Evolutionary conservation across 2,888 invertebrate species (phyloP), one percentile per base, ranked within the genome.

Genomic region (Hyppa rectilinea): DNA sequence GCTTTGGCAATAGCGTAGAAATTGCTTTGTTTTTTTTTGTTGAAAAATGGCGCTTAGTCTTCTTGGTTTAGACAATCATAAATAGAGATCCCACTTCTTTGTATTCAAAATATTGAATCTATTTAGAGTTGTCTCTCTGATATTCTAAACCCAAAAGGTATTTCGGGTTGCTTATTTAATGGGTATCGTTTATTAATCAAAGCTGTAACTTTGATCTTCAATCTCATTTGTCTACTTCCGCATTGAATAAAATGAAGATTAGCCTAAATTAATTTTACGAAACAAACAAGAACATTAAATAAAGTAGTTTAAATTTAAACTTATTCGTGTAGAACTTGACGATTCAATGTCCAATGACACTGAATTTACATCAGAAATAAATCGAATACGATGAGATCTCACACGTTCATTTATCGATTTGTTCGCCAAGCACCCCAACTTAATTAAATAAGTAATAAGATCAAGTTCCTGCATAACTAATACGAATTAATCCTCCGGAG

Each of bases 361-460:
- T 20, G 38, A 70, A 65, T 76, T 64, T 38, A 23, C 53, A 63
- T 67, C 17, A 52, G 60, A 64, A 43, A 56, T 61, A 67, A 58
- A 68, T 68, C 1, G 26, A 61, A 56, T 58, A 61, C 23, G 43
- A 50, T 34, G 36, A 50, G 50, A 61, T 49, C 65, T 60, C 69
- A 60, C 67, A 69, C 64, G 65, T 66, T 79, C 73, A 63, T 79
- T 78, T 77, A 83, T 81, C 66, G 77, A 83, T 83, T 82, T 71
- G 69, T 82, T 77, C 82, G 71, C 74, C 80, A 75, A 75, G 70
- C 58, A 67, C 56, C 74, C 76, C 62, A 78, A 78, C 83, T 86
- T 90, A 89, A 91, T 91, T 90, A 85, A 90, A 90, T 90, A 89
- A 87, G 83, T 87, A 85, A 87, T 87, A 84, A 87, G 88, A 91